Base-by-base conservation (phyloP, 2,113 vertebrate genomes). In the Cygnus atratus region DNA sequence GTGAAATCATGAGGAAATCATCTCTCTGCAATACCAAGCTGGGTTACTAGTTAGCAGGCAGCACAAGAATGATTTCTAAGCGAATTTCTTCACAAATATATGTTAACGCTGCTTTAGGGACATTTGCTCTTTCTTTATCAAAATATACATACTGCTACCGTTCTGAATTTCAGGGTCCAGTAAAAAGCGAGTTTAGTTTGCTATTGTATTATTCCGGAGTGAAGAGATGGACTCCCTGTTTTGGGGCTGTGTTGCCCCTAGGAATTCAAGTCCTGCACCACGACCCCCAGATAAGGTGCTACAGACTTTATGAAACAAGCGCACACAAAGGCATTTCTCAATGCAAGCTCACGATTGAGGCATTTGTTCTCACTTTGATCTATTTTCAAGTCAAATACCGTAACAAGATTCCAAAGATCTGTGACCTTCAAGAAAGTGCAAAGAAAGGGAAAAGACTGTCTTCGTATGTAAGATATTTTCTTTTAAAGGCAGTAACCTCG, bases 1-100 rank as follows among this genome's bases (percentile, higher is more conserved):
- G 81, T 92, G 88, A 89, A 93, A 86, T 44, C 76, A 89, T 16
- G 67, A 89, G 85, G 85, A 92, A 75, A 70, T 5, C 44, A 84
- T 66, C 89, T 17, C 80, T 43, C 67, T 35, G 50, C 39, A 83
- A 41, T 21, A 43, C 44, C 44, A 37, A 57, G 75, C 65, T 54
- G 7, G 37, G 37, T 16, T 74, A 6, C 44, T 43, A 66, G 13
- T 22, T 44, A 43, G 54, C 74, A 93, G 75, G 37, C 87, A 85
- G 29, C 70, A 37, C 29, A 21, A 67, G 52, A 22, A 25, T 4
- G 13, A 46, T 5, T 22, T 33, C 41, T 4, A 11, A 62, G 43
- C 16, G 9, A n/a, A 59, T 37, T 63, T 72, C 46, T 62, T 76
- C 54, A 26, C 8, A 5, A 62, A 16, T 25, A 2, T 7, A 35